Percentiles rank a stretch among this genome's conserved stretches.
Conservation (phyloP, 2,888 invertebrate genomes). For the Margaritifera margaritifera region DNA sequence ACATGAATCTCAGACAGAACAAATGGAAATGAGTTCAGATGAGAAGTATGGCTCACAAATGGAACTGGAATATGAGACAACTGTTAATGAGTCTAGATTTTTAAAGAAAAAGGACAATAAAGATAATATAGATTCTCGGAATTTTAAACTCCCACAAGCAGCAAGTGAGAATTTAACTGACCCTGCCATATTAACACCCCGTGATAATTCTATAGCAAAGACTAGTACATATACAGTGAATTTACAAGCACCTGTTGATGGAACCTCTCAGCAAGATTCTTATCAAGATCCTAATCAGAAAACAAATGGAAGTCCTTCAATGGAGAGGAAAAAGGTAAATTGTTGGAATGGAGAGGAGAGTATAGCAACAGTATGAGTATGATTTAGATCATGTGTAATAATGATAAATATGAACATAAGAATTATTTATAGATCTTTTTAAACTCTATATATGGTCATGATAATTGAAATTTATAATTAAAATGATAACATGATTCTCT, state of each 20-base stretch:
- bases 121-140: slow-evolving; percentile 30
- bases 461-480: too few species aligned
- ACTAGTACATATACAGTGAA: slow-evolving; percentile 50
- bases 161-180: slow-evolving; percentile 30
- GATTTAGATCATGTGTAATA: too few species aligned
- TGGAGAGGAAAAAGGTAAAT: slow-evolving; percentile 58
- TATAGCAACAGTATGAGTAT: too few species aligned
- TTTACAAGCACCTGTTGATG: slow-evolving; percentile 42
- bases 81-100: slow-evolving; percentile 48
- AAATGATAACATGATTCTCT: too few species aligned
- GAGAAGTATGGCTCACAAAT: too few species aligned
- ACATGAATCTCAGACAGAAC: slow-evolving; percentile 14
- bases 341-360: not conserved
- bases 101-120: slow-evolving; percentile 51
- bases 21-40: slow-evolving; percentile 1
- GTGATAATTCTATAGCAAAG: slow-evolving; percentile 31
- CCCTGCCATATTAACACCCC: slow-evolving; percentile 36
- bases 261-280: slow-evolving; percentile 11
- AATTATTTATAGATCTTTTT: too few species aligned
- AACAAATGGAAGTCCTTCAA: slow-evolving; percentile 39
- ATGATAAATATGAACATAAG: too few species aligned
- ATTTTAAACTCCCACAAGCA: slow-evolving; percentile 13
- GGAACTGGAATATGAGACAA: slow-evolving; percentile 5
- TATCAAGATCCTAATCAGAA: slow-evolving; percentile 26
- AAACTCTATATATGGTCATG: too few species aligned